Conservation (phyloP, 2,888 invertebrate species). For the Yponomeuta plumbellus region DNA sequence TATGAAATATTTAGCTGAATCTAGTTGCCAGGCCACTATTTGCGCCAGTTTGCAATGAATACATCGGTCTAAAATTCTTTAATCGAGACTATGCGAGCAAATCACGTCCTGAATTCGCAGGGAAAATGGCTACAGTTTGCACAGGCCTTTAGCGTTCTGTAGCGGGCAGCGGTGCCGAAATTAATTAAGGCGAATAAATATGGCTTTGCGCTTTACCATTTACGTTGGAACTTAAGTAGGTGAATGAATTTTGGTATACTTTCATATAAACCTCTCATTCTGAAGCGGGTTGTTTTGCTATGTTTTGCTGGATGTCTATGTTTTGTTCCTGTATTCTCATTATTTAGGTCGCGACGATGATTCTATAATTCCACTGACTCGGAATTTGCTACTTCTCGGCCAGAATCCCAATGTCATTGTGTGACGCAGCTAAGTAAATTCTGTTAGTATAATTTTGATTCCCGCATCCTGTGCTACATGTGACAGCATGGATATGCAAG, state of each 20-base stretch:
- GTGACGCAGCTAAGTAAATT: neutral
- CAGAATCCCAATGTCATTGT: neutral
- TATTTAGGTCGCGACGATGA: too few relatives aligned
- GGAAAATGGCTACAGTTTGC: neutral
- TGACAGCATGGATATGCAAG: neutral
- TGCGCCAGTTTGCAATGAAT: neutral
- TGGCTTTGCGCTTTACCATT: constrained; percentile 8
- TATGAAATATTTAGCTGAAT: too few relatives aligned
- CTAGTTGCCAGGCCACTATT: neutral
- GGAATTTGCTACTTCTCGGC: neutral
- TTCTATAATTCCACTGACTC: neutral
- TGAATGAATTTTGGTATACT: neutral
- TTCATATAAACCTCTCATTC: neutral
- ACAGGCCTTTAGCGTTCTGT: neutral
- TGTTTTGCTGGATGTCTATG: too few relatives aligned
- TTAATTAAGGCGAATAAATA: constrained; percentile 6
- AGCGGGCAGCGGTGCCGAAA: constrained; percentile 5
- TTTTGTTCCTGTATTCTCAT: too few relatives aligned
- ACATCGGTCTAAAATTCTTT: neutral
- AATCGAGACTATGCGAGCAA: neutral
- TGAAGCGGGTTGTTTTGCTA: too few relatives aligned
- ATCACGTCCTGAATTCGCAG: neutral
- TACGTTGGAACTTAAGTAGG: neutral
- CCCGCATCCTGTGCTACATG: constrained; percentile 3
- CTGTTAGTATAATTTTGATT: neutral